Evolutionary conservation across 2,888 invertebrate species (phyloP), one percentile per base, ranked within the genome.

Genomic region (Ophioninae sp.): DNA sequence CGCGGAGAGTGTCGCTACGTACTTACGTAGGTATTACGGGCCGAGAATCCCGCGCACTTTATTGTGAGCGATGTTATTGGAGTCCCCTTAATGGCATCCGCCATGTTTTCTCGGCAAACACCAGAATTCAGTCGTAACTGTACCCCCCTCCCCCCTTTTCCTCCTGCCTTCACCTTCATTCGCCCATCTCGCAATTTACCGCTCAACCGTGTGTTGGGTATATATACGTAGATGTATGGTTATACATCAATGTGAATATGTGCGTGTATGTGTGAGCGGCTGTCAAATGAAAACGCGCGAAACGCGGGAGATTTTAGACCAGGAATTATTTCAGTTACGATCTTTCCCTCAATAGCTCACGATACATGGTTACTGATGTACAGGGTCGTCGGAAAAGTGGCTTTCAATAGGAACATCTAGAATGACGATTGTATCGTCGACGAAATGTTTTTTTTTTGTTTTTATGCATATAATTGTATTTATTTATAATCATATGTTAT

Each of bases 41-140:
- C 51, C 71, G 74, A 85, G 84, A 81, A 84, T 84, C 83, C 74
- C 81, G 81, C 75, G 84, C 86, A 85, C 86, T 89, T 89, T 88
- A 90, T 90, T 87, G 89, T 87, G 85, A 86, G 85, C 85, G 85
- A 90, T 89, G 89, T 89, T 90, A 90, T 89, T 90, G 88, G 87
- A 87, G 83, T 82, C 82, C 61, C 85, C 72, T 86, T 89, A 90
- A 90, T 88, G 87, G 87, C 85, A 87, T 86, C 80, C 87, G 87
- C 79, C 87, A 81, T 87, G 88, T 87, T 87, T 85, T 83, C 86
- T 86, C 77, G 85, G 82, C 84, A 87, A 89, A 87, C 87, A 87
- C 67, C 67, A 73, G 86, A 86, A 87, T 83, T 86, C 86, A 67
- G 81, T 64, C 79, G 76, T 88, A 65, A 64, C 72, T 61, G 61